Evolutionary conservation across 2,113 vertebrate genomes (phyloP), one percentile per base, ranked within the genome.

Genomic region (Elanoides forficatus): DNA sequence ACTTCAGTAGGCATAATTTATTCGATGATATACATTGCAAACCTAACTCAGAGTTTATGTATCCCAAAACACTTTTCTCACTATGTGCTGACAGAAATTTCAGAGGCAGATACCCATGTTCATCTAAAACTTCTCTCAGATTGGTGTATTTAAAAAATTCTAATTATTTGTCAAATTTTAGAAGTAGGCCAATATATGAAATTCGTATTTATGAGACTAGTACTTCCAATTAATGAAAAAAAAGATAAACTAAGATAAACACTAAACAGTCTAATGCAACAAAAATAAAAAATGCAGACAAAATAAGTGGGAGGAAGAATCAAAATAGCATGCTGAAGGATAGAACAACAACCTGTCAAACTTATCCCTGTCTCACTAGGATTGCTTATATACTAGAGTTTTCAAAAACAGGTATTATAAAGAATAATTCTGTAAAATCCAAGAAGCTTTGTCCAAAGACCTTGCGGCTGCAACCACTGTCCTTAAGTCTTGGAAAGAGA

Each of bases 311-410:
- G 22, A 95, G 47, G 29, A 84, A 81, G 30, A 91, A 65, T 27
- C 55, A 74, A 89, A 88, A 88, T 4, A 78, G 23, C 29, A 84
- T 91, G 86, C 38, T 32, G 68, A 82, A 87, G 48, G 58, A 63
- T 9, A 48, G 84, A 90, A 91, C 58, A 92, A 92, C n/a, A 63
- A 90, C 43, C 73, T 96, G 81, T 81, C 89, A 93, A 81, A 84
- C 30, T 81, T 13, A 72, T 45, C 21, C 11, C 34, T 26, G 14
- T 88, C 74, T 94, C 45, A 48, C 71, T 56, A 52, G 45, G 43
- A 68, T 59, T 81, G 84, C 17, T 74, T 84, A 47, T 2, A 48
- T 10, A 75, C 14, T 38, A 62, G 3, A 29, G 11, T 90, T 83
- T 83, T 78, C 38, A 73, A 73, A 94, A 93, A 62, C 23, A 62